phyloP scores from a whole-genome alignment of 2,797 vertebrate genomes.

The Sebastolobus alascanus region DNA sequence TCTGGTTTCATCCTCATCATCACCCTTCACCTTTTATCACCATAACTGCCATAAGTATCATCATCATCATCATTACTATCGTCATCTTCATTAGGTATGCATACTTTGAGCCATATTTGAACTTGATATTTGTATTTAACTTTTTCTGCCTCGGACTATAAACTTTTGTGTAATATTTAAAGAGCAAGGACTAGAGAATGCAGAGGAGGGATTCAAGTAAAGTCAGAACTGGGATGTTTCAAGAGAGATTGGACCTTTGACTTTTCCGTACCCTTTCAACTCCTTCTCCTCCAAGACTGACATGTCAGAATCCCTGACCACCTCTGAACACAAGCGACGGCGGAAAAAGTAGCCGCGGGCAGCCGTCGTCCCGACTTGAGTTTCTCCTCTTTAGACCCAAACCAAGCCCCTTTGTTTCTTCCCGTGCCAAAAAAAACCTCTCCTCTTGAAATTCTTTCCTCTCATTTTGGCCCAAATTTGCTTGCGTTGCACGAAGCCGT shows the following conservation, averaged over 20 bases:
- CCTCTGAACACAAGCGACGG: conserved; percentile 64
- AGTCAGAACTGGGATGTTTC: conserved; percentile 27
- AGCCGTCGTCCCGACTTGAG: conserved; percentile 55
- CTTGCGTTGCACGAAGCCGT: conserved; percentile 72
- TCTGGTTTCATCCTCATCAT: conserved; percentile 20
- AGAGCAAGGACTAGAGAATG: not conserved
- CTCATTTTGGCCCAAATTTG: conserved; percentile 74
- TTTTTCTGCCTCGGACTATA: not conserved
- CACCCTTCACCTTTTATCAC: conserved; percentile 14
- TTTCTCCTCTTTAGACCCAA: conserved; percentile 63
- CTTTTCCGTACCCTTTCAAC: conserved; percentile 41
- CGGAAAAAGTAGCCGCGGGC: conserved; percentile 68
- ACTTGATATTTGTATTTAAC: not conserved
- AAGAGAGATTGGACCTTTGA: conserved; percentile 46
- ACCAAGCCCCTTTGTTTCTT: conserved; percentile 78
- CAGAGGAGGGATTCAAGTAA: conserved; percentile 1
- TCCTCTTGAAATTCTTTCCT: conserved; percentile 77
- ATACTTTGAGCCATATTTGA: conserved; percentile 14
- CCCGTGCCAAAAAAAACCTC: conserved; percentile 70
- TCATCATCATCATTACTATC: conserved; percentile 3
- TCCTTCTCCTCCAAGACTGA: conserved; percentile 57
- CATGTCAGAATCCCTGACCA: conserved; percentile 68
- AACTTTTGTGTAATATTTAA: conserved; percentile 5
- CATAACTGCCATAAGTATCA: not conserved
- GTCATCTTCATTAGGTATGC: conserved; percentile 31